phyloP scores from a whole-genome alignment of 2,888 invertebrate genomes.

The Lasiommata megera region DNA sequence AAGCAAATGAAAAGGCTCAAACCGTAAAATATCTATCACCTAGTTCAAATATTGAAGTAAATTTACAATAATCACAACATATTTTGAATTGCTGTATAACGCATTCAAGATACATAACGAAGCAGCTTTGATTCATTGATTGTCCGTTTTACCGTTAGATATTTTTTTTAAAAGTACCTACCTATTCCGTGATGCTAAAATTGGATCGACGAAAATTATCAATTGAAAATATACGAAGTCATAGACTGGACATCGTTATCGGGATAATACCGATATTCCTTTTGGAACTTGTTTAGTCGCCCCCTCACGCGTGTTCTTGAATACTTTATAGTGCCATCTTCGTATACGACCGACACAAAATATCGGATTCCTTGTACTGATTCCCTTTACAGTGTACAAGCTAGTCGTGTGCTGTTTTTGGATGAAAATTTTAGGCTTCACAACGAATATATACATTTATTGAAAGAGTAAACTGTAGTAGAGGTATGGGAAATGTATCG shows the following conservation, averaged over 20 bases:
- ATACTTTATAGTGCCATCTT: conserved; percentile 38
- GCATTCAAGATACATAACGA: too few species aligned
- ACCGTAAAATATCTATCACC: too few species aligned
- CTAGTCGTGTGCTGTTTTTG: neutral
- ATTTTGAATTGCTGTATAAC: too few species aligned
- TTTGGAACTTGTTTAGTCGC: conserved; percentile 31
- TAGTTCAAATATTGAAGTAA: too few species aligned
- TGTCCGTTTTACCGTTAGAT: neutral
- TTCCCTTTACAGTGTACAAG: neutral
- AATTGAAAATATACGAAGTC: conserved; percentile 3
- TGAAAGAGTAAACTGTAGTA: neutral
- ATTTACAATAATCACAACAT: too few species aligned
- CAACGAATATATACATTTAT: neutral
- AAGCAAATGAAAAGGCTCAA: too few species aligned
- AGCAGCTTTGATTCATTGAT: neutral
- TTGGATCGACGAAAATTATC: neutral
- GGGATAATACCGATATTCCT: conserved; percentile 24
- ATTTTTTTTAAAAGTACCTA: neutral
- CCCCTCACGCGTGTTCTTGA: conserved; percentile 36
- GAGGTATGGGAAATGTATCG: neutral
- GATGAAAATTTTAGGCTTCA: neutral
- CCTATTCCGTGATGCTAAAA: neutral
- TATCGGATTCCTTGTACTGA: conserved; percentile 22
- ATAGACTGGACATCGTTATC: conserved; percentile 18
- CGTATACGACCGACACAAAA: conserved; percentile 26